These are phyloP conservation scores for Eumeta japonica DNA, from an alignment of 1,140 invertebrate genomes.

Conservation along the genomic window DNA sequence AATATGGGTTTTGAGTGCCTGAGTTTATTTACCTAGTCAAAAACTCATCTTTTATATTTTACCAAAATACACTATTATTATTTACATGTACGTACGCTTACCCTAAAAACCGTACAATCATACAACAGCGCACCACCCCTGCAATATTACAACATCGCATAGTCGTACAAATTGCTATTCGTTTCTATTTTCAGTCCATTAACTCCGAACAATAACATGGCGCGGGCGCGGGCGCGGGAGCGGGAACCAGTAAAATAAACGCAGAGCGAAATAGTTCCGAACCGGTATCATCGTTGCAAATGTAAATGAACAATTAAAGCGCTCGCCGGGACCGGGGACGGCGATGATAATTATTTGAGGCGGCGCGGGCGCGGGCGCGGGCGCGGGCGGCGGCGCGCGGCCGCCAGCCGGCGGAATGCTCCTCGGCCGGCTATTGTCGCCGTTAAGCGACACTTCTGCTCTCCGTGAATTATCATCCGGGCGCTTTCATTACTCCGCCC, in stretches of 20 bases:
- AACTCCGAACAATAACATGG: slow-evolving; percentile 46
- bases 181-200: slow-evolving; percentile 54
- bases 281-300: slow-evolving; percentile 55
- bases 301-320: slow-evolving; percentile 59
- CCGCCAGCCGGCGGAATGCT: slow-evolving; percentile 41
- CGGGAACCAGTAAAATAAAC: slow-evolving; percentile 52
- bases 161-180: slow-evolving; percentile 35
- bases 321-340: slow-evolving; percentile 50
- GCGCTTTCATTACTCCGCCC: slow-evolving; percentile 52
- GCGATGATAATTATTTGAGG: slow-evolving; percentile 58
- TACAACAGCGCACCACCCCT: no score
- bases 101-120: no score
- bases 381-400: slow-evolving; percentile 11
- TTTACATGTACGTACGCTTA: slow-evolving; percentile 13
- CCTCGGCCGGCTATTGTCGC: slow-evolving; percentile 49
- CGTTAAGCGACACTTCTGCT: slow-evolving; percentile 56
- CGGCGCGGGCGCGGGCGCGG: slow-evolving; percentile 40
- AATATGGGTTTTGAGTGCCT: not conserved
- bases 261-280: slow-evolving; percentile 48
- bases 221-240: slow-evolving; percentile 25
- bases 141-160: slow-evolving; percentile 29
- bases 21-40: not conserved
- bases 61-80: no score
- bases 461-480: slow-evolving; percentile 56
- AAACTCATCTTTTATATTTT: no score